Conservation (phyloP, 2,888 invertebrate genomes). For the Suillia variegata region DNA sequence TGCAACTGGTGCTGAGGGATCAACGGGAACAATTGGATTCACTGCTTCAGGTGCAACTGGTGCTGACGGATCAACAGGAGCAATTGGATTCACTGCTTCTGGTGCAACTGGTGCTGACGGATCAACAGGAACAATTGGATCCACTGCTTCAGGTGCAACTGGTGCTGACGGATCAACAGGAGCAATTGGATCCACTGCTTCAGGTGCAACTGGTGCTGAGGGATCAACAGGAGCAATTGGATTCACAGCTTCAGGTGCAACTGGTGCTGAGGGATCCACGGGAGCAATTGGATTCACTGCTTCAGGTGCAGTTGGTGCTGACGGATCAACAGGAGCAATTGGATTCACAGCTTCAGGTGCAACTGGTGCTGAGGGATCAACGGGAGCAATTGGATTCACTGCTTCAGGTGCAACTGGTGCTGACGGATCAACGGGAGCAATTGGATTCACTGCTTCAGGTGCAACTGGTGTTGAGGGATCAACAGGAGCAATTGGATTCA, state of each 20-base stretch:
- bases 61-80: conserved; percentile 12
- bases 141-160: conserved; percentile 6
- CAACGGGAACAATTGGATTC: conserved; percentile 15
- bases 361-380: conserved; percentile 15
- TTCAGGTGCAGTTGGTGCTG: no score
- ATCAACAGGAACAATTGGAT: conserved; percentile 14
- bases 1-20: conserved; percentile 13
- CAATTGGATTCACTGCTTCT: conserved; percentile 14
- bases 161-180: conserved; percentile 6
- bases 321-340: conserved; percentile 20
- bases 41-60: conserved; percentile 15
- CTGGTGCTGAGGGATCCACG: not conserved
- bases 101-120: conserved; percentile 15
- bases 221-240: conserved; percentile 8
- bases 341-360: conserved; percentile 18
- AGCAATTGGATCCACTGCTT: conserved; percentile 13
- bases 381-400: conserved; percentile 26
- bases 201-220: conserved; percentile 12
- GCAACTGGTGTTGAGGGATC: conserved; percentile 15
- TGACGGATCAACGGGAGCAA: conserved; percentile 16
- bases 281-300: conserved; percentile 19
- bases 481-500: conserved; percentile 16
- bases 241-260: not conserved
- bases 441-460: conserved; percentile 23
- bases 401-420: conserved; percentile 21